phyloP scores from a whole-genome alignment of 2,113 vertebrate species.

The Poeciliopsis turrubarensis region DNA sequence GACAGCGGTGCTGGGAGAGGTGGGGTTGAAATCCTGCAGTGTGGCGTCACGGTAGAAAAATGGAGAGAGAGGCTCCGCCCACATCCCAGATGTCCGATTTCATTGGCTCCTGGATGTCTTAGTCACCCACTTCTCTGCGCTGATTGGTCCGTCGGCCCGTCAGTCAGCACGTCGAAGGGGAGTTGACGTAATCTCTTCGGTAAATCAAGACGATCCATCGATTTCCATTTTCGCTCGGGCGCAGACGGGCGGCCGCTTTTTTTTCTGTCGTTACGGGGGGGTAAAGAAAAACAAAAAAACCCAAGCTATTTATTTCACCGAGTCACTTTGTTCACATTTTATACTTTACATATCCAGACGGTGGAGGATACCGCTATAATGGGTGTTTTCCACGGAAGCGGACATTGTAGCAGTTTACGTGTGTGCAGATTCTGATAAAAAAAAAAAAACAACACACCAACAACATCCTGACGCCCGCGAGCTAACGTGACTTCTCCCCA shows the following conservation, averaged over 20 bases:
- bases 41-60: slow-evolving; percentile 76
- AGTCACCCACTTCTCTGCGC: slow-evolving; percentile 12
- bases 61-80: slow-evolving; percentile 19
- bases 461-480: slow-evolving; percentile 60
- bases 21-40: slow-evolving; percentile 82
- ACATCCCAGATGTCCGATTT: background rate
- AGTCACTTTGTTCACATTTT: slow-evolving; percentile 16
- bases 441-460: background rate
- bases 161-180: slow-evolving; percentile 58
- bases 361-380: slow-evolving; percentile 73
- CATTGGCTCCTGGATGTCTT: slow-evolving; percentile 59
- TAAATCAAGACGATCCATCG: slow-evolving; percentile 79
- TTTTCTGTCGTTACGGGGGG: slow-evolving; percentile 22
- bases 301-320: slow-evolving; percentile 15
- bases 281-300: slow-evolving; percentile 1
- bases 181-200: slow-evolving; percentile 84
- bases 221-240: slow-evolving; percentile 64
- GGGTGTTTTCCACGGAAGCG: slow-evolving; percentile 70
- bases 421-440: slow-evolving; percentile 68
- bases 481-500: slow-evolving; percentile 54
- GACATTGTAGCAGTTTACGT: slow-evolving; percentile 59
- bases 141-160: slow-evolving; percentile 58
- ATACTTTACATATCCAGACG: slow-evolving; percentile 28
- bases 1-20: slow-evolving; percentile 63
- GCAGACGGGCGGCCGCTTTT: slow-evolving; percentile 49